phyloP scores from a whole-genome alignment of 2,888 invertebrate species.

The Drosophila mimica region DNA sequence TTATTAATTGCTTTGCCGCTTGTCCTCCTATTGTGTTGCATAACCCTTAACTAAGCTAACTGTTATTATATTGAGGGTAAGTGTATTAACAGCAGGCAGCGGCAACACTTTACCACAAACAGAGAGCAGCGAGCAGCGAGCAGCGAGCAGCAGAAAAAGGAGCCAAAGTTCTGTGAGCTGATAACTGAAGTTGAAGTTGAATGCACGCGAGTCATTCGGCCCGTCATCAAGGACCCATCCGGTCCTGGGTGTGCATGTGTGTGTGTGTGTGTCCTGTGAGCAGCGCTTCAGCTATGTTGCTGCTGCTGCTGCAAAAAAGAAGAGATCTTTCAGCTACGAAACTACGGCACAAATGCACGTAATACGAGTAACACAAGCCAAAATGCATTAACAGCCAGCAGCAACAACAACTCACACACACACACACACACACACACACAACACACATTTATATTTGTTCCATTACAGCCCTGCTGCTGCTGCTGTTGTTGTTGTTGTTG shows the following conservation, averaged over 20 bases:
- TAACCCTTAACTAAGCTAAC: not conserved
- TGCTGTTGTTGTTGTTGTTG: constrained; percentile 43
- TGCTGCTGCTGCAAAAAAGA: constrained; percentile 20
- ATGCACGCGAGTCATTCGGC: constrained; percentile 65
- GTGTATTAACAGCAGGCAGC: constrained; percentile 11
- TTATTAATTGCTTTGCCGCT: not conserved
- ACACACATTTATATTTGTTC: constrained; percentile 65
- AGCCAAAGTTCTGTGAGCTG: constrained; percentile 47
- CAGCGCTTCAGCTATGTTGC: constrained; percentile 16
- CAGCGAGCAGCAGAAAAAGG: constrained; percentile 14
- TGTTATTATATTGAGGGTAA: not conserved
- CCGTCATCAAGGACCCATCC: constrained; percentile 63
- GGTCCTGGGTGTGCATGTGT: constrained; percentile 13
- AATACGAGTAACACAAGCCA: constrained; percentile 78
- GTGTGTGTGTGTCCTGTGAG: constrained; percentile 43
- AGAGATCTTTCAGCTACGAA: constrained; percentile 53
- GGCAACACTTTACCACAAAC: constrained; percentile 57
- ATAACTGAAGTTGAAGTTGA: constrained; percentile 62
- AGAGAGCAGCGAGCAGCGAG: constrained; percentile 19
- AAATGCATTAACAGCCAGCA: constrained; percentile 77
- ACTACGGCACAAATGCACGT: constrained; percentile 77
- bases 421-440: constrained; percentile 24
- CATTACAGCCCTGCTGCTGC: constrained; percentile 70
- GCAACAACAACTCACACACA: constrained; percentile 30
- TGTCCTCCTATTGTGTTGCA: not conserved